Base-by-base conservation (phyloP, 2,888 invertebrate species). In the Opisthograptis luteolata region DNA sequence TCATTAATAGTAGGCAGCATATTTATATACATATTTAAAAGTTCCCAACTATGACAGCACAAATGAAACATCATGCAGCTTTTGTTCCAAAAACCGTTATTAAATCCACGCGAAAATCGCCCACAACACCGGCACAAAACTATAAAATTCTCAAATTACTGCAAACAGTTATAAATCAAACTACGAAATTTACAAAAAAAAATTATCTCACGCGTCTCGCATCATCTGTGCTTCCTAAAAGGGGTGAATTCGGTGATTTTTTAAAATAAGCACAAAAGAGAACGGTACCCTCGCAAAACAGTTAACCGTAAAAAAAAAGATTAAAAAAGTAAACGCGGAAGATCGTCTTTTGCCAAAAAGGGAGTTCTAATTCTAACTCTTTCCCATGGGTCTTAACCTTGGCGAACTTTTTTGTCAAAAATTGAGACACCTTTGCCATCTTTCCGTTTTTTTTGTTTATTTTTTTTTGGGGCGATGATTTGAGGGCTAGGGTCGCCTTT, bases 361-460 rank as follows among this genome's bases (percentile, higher is more conserved):
- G 70, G 77, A 37, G 25, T 17, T 19, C 84, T 85, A 90, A 90
- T 17, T 19, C 84, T 85, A 90, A 90, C 90, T 90, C 90, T 90
- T 90, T 90, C 90, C 88, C 90, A 90, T 86, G 90, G 84, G 82
- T 89, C 89, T 89, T 89, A 90, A 89, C 88, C 88, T 89, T 81
- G 76, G 79, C 76, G 78, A 76, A 76, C 65, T 80, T 87, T 84
- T 85, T 82, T 76, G 76, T 67, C 67, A 70, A 82, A 84, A 88
- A 84, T 82, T 82, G 81, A 86, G 88, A 90, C 90, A 89, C 88
- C 89, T 90, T 90, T 89, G 87, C 70, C 83, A 90, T 90, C 89
- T 87, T 88, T 22, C 87, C 59, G 75, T 75, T 75, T 87, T 87
- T 88, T 88, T 81, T 76, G 75, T 72, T 64, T 61, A 66, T 69